Evolutionary conservation across 2,113 vertebrate species (phyloP).

Genomic region (Pteronura brasiliensis): DNA sequence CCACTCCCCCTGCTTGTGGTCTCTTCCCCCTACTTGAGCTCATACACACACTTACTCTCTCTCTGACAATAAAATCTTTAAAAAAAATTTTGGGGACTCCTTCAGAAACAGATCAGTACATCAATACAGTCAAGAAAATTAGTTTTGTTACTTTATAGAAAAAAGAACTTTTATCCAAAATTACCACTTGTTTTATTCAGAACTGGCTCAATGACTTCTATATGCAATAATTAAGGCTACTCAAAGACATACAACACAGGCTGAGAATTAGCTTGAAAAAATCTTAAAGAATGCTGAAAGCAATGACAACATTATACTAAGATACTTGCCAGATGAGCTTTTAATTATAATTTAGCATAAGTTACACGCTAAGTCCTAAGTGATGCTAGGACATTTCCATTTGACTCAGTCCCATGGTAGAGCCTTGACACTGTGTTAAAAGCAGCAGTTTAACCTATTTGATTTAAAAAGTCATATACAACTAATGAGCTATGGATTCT

Average conservation of each 20-base stretch:
- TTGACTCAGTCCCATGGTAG: background rate
- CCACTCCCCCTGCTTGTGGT: background rate
- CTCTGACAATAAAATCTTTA: background rate
- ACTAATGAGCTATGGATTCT: background rate
- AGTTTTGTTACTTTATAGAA: background rate
- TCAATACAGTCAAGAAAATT: constrained; percentile 33
- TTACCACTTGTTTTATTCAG: constrained; percentile 28
- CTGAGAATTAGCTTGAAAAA: background rate
- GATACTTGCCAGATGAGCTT: background rate
- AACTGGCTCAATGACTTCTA: constrained; percentile 32
- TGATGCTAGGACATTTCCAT: constrained; percentile 15
- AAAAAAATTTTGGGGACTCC: background rate
- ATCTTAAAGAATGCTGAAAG: background rate
- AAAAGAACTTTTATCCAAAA: constrained; percentile 35
- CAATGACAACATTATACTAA: background rate
- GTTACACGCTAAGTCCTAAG: background rate
- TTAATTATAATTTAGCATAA: background rate
- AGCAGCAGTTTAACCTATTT: background rate
- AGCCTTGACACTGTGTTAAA: background rate
- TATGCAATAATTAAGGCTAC: constrained; percentile 37
- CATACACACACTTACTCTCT: too few relatives aligned
- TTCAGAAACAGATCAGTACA: background rate
- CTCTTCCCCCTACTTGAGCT: background rate
- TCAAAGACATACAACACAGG: background rate
- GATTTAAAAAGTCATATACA: background rate